phyloP scores from a whole-genome alignment of 37 sponge, comb jelly and placozoan genomes.

The Chondrosia reniformis region DNA sequence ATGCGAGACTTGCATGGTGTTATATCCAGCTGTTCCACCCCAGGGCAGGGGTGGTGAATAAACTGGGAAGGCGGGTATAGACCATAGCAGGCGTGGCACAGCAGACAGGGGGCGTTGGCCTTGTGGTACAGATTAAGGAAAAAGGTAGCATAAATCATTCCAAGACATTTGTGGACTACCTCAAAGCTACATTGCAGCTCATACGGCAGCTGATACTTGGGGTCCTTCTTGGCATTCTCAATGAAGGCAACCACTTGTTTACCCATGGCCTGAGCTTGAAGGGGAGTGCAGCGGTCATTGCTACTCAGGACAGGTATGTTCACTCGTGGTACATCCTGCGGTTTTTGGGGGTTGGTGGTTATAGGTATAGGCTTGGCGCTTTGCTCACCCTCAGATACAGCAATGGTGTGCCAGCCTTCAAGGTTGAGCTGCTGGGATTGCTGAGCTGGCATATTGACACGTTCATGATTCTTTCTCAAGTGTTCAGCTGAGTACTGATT shows the following conservation, averaged over 20 bases:
- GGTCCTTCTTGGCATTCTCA: slow-evolving; percentile 7
- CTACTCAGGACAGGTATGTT: slow-evolving; percentile 54
- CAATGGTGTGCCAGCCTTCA: too few relatives aligned
- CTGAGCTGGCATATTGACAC: too few relatives aligned
- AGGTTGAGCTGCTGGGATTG: too few relatives aligned
- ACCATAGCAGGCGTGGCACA: slow-evolving; percentile 68
- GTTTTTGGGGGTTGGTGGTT: too few relatives aligned
- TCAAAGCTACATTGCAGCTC: slow-evolving; percentile 74
- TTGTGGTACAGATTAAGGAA: slow-evolving; percentile 71
- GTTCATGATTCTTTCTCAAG: too few relatives aligned
- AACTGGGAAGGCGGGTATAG: slow-evolving; percentile 76
- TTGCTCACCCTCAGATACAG: too few relatives aligned
- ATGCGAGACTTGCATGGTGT: slow-evolving; percentile 73
- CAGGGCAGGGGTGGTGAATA: slow-evolving; percentile 69
- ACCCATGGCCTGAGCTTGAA: slow-evolving; percentile 67
- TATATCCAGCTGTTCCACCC: slow-evolving; percentile 52
- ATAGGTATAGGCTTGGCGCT: too few relatives aligned
- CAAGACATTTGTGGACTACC: slow-evolving; percentile 68
- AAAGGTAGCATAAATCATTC: slow-evolving; percentile 68
- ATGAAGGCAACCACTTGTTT: slow-evolving; percentile 58
- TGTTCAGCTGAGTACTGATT: too few relatives aligned
- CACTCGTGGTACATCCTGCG: background rate
- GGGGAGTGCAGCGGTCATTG: slow-evolving; percentile 63
- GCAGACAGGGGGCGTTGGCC: slow-evolving; percentile 69
- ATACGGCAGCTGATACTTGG: slow-evolving; percentile 29